Evolutionary conservation across 2,888 invertebrate genomes (phyloP).

Genomic region (Lepidochitona cinerea): DNA sequence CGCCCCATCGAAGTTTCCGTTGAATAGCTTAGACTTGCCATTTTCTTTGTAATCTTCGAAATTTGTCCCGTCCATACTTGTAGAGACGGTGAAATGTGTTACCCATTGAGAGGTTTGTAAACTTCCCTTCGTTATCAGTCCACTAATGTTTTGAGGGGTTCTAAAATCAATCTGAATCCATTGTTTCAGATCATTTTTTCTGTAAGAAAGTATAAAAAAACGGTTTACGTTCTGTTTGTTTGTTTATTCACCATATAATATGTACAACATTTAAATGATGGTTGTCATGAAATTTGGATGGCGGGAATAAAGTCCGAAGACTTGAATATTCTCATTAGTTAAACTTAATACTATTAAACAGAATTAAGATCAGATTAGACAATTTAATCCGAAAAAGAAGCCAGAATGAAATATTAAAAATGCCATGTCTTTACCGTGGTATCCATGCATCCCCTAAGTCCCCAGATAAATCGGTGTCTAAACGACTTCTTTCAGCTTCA

Average conservation of each 20-base stretch:
- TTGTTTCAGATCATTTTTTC: conserved; percentile 14
- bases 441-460: conserved; percentile 40
- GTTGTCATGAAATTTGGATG: no score
- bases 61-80: conserved; percentile 27
- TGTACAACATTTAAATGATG: no score
- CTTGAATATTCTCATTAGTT: no score
- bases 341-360: no score
- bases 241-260: no score
- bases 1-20: conserved; percentile 32
- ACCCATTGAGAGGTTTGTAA: conserved; percentile 35
- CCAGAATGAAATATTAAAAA: no score
- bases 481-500: conserved; percentile 40
- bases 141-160: conserved; percentile 26
- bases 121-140: conserved; percentile 34
- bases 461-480: conserved; percentile 17
- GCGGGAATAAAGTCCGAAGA: no score
- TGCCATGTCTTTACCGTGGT: no score
- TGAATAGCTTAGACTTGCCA: conserved; percentile 21
- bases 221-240: no score
- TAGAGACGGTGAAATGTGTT: conserved; percentile 29
- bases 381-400: no score
- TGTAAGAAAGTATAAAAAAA: conserved; percentile 8
- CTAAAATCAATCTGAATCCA: conserved; percentile 29
- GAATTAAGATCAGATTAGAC: no score
- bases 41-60: conserved; percentile 26